Percentiles rank a stretch among this genome's conserved stretches.
Conservation (phyloP, 2,113 vertebrate genomes). For the Microcebus griseorufus region DNA sequence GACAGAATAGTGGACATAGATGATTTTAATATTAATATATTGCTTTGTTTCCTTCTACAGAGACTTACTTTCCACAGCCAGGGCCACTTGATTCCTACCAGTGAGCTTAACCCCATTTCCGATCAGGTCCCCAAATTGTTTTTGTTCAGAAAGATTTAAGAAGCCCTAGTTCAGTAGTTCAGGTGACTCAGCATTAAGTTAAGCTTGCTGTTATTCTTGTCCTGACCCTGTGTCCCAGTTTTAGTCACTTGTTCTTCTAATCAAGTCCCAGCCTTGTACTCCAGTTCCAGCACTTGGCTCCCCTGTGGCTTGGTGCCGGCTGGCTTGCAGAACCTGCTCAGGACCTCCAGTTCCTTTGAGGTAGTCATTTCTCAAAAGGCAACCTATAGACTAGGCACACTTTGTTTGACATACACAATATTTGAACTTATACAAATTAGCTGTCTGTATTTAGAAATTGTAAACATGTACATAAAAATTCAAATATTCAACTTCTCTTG, state of each 20-base stretch:
- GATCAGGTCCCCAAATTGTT: neutral
- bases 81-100: neutral
- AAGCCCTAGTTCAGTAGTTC: constrained; percentile 38
- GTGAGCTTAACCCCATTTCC: neutral
- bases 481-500: neutral
- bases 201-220: constrained; percentile 56
- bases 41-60: neutral
- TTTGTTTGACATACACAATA: neutral
- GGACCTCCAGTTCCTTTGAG: neutral
- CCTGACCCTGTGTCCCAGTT: constrained; percentile 67
- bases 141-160: constrained; percentile 5
- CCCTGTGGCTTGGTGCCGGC: neutral
- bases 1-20: neutral
- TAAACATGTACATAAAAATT: neutral
- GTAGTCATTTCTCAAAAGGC: neutral
- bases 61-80: neutral
- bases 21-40: neutral
- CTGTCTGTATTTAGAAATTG: neutral
- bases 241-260: constrained; percentile 58
- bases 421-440: neutral
- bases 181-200: constrained; percentile 55
- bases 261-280: constrained; percentile 40
- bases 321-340: neutral
- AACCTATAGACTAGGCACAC: neutral
- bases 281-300: neutral